Evolutionary conservation across 2,113 vertebrate species (phyloP).

Genomic region (Otolemur garnettii): DNA sequence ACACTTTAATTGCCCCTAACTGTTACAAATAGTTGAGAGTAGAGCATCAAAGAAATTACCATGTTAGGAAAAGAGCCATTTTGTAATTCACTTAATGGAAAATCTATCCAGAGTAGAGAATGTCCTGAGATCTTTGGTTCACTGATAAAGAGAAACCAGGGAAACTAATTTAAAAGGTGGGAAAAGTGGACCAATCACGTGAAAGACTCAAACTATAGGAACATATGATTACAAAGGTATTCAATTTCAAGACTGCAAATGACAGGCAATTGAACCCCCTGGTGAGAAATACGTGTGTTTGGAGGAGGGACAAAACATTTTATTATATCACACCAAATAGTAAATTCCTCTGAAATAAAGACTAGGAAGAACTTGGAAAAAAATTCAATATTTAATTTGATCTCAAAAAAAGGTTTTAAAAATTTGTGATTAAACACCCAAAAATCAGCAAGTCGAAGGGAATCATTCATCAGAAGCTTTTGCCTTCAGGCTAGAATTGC

Average conservation of each 20-base stretch:
- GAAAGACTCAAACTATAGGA: not conserved
- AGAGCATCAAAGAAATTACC: constrained; percentile 36
- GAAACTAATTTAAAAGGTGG: constrained; percentile 16
- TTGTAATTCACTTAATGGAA: constrained; percentile 36
- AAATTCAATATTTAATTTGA: constrained; percentile 22
- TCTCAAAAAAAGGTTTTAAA: not conserved
- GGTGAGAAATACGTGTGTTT: not conserved
- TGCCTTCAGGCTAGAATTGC: constrained; percentile 50
- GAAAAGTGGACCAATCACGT: not conserved
- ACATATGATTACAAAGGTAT: not conserved
- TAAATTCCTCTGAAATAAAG: constrained; percentile 10
- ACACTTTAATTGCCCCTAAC: constrained; percentile 21
- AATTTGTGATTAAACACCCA: not conserved
- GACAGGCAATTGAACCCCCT: not conserved
- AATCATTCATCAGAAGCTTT: constrained; percentile 50
- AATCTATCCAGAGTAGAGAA: not conserved
- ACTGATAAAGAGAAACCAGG: constrained; percentile 19
- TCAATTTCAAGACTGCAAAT: constrained; percentile 24
- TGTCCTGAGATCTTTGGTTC: not conserved
- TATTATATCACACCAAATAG: not conserved
- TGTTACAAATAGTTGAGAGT: constrained; percentile 28
- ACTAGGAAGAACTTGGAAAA: not conserved
- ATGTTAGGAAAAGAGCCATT: constrained; percentile 45
- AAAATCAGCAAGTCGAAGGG: constrained; percentile 42
- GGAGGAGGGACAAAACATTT: constrained; percentile 34